Base-by-base conservation (phyloP, 2,113 vertebrate species). In the Syngnathus typhle region DNA sequence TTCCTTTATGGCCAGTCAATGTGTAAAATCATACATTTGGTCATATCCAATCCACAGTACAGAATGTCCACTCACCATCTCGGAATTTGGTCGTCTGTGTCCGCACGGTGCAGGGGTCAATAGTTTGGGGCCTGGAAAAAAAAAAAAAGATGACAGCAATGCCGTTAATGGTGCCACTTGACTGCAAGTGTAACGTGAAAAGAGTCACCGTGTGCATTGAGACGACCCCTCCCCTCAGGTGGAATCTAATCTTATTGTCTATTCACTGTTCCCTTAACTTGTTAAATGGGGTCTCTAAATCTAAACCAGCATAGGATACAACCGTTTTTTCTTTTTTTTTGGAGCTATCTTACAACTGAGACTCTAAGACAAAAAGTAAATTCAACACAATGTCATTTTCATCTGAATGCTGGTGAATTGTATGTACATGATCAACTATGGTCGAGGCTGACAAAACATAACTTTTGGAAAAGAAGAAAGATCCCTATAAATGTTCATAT, bases 21-120 rank as follows among this genome's bases (percentile, higher is more conserved):
- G 41, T 43, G 41, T 43, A 32, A 32, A 32, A 32, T 32, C 27
- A 32, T 32, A 32, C 3, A 32, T 32, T 32, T 32, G 27, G 27
- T 32, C 27, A 2, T 3, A 61, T 37, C 56, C 38, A 58, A 16
- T 27, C 32, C 13, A 32, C 38, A 68, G 36, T 60, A 46, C n/a
- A 46, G 15, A 55, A 44, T 64, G 15, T 21, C 46, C 56, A 44
- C 88, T 86, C 74, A 90, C 89, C 88, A 88, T 88, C 21, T 76
- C 75, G 78, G 49, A 77, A 60, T 71, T 77, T 83, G 81, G 75
- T 84, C 82, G 75, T 74, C 21, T 62, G 70, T 80, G 47, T 79
- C 72, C 73, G 73, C 69, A 36, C 77, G 60, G 69, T 44, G 64
- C 70, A 78, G 76, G 64, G 84, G 84, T 82, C 85, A 69, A 75